phyloP scores from a whole-genome alignment of 2,113 vertebrate species.

The Phrynosoma blainvillii region DNA sequence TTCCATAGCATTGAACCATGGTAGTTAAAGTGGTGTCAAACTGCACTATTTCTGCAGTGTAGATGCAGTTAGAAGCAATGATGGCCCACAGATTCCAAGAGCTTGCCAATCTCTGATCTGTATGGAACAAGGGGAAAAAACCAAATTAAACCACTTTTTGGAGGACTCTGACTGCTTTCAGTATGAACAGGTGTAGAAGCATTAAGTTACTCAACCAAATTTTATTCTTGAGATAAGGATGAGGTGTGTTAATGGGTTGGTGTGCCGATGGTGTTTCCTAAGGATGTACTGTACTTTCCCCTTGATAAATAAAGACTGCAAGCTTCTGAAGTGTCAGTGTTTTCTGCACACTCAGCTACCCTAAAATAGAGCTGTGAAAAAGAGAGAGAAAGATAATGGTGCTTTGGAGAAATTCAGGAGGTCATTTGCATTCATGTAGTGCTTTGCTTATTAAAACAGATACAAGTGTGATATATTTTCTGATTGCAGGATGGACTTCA shows the following conservation, averaged over 20 bases:
- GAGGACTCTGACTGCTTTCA: background rate
- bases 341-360: background rate
- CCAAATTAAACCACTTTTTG: background rate
- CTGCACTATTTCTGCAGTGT: too few species aligned
- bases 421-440: background rate
- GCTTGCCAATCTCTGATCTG: too few species aligned
- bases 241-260: background rate
- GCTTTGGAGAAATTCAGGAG: background rate
- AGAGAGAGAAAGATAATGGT: too few species aligned
- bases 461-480: background rate
- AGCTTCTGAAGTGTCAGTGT: slow-evolving; percentile 25
- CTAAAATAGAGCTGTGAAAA: slow-evolving; percentile 8
- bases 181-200: slow-evolving; percentile 23
- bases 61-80: too few species aligned
- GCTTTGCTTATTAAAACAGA: background rate
- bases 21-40: too few species aligned
- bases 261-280: background rate
- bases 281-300: slow-evolving; percentile 31
- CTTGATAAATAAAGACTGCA: slow-evolving; percentile 40
- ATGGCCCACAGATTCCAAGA: too few species aligned
- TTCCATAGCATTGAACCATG: too few species aligned
- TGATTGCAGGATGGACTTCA: background rate
- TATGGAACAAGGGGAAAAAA: too few species aligned
- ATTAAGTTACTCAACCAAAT: slow-evolving; percentile 27
- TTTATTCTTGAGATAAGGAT: slow-evolving; percentile 13